Conservation (phyloP, 1,140 invertebrate species). For the Xylocopa sonorina region DNA sequence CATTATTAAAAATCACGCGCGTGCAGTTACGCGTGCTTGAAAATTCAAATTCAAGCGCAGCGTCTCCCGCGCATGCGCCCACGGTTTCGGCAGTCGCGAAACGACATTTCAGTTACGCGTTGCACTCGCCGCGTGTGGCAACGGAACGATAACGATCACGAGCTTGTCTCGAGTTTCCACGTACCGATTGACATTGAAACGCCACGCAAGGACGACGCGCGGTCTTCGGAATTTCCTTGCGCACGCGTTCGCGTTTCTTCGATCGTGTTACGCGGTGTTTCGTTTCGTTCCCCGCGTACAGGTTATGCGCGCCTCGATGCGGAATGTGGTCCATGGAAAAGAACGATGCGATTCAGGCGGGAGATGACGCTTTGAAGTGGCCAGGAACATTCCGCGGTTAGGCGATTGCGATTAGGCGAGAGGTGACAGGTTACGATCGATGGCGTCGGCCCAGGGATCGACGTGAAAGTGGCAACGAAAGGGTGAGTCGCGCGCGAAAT, state of each 20-base stretch:
- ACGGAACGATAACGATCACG: slow-evolving; percentile 45
- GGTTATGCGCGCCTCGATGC: slow-evolving; percentile 12
- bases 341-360: background rate
- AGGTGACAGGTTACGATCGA: background rate
- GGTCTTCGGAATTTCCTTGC: slow-evolving; percentile 44
- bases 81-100: background rate
- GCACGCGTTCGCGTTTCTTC: slow-evolving; percentile 37
- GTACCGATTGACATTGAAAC: slow-evolving; percentile 46
- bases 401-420: background rate
- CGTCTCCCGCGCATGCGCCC: background rate
- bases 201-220: slow-evolving; percentile 29
- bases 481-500: background rate
- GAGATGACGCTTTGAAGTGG: background rate
- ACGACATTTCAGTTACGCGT: slow-evolving; percentile 17
- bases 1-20: too few relatives aligned
- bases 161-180: slow-evolving; percentile 39
- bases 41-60: background rate
- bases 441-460: too few relatives aligned
- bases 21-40: too few relatives aligned
- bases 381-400: background rate
- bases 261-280: slow-evolving; percentile 20
- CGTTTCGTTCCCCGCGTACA: slow-evolving; percentile 14
- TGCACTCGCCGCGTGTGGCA: background rate
- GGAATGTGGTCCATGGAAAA: background rate
- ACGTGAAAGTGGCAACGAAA: background rate